These are phyloP conservation scores for Centropyge bicolor DNA, from an alignment of 2,797 vertebrate species.

Conservation along the genomic window DNA sequence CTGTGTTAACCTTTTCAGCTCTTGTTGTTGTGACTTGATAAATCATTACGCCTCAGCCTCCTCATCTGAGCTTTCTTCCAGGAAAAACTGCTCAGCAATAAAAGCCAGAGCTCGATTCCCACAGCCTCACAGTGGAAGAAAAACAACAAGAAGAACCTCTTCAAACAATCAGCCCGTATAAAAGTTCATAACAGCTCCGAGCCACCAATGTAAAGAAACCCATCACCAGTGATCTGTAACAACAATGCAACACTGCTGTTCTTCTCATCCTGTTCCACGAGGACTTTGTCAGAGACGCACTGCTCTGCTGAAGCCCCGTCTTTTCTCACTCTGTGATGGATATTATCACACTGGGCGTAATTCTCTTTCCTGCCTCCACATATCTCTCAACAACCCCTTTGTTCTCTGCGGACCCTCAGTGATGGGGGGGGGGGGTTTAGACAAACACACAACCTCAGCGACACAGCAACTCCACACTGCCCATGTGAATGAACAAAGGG, in stretches of 20 bases:
- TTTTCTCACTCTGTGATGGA: conserved; percentile 86
- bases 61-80: conserved; percentile 43
- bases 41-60: conserved; percentile 46
- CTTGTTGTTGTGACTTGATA: conserved; percentile 59
- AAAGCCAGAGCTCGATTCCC: conserved; percentile 83
- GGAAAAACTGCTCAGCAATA: conserved; percentile 44
- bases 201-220: conserved; percentile 58
- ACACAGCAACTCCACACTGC: conserved; percentile 86
- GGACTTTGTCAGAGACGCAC: conserved; percentile 87
- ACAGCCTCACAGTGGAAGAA: conserved; percentile 84
- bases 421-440: conserved; percentile 87
- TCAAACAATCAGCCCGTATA: conserved; percentile 83
- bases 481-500: conserved; percentile 94
- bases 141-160: conserved; percentile 87
- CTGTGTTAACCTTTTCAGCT: conserved; percentile 44
- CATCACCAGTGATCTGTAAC: conserved; percentile 45
- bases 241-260: conserved; percentile 63
- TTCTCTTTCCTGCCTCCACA: conserved; percentile 88
- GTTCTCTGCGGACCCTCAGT: conserved; percentile 87
- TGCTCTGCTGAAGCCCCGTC: conserved; percentile 88
- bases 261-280: conserved; percentile 87
- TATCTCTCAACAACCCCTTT: conserved; percentile 91
- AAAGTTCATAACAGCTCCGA: conserved; percentile 86
- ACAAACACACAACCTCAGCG: conserved; percentile 88
- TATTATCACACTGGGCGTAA: conserved; percentile 90